Base-by-base conservation (phyloP, 2,888 invertebrate species). In the Meiosimyza decipiens region DNA sequence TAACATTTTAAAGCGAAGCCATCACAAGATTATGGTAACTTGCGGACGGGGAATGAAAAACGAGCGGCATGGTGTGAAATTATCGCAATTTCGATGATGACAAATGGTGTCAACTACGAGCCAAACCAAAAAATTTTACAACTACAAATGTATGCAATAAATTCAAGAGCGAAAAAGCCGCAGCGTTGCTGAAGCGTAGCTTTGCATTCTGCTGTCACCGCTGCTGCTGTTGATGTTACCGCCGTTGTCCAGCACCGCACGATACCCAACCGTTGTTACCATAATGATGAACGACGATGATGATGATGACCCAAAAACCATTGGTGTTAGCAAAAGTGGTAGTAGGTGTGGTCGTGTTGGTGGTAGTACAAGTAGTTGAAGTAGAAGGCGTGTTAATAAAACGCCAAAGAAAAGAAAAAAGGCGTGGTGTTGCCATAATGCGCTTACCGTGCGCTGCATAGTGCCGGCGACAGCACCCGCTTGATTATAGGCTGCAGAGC, bases 401-500 rank as follows among this genome's bases (percentile, higher is more conserved):
- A 40, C 40, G 40, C 40, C 40, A 40, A 40, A 40, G 40, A 40
- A 40, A 40, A 40, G 40, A 40, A 40, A 40, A 40, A 7, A 40
- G 40, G 40, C 9, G 73, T 74, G 75, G 62, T 75, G 69, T 65
- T 60, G 73, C 71, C 40, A 68, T 71, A 73, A 69, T 64, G 74
- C 64, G 77, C 75, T 81, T 81, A 81, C 81, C 81, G 74, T 79
- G 74, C 73, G 74, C 63, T 74, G 71, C 50, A 16, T 63, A 33
- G 63, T 49, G 72, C 68, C 71, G 72, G 71, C 76, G 75, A 74
- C 76, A 76, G 67, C 78, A 78, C 77, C 74, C 72, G 79, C 77
- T 79, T 82, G 79, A 73, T 82, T 82, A 80, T 85, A 86, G 74
- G 84, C 79, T 79, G 86, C 81, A 63, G 86, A 85, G 77, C 81